Evolutionary conservation across 2,888 invertebrate genomes (phyloP), one percentile per base, ranked within the genome.

Genomic region (Rhingia rostrata): DNA sequence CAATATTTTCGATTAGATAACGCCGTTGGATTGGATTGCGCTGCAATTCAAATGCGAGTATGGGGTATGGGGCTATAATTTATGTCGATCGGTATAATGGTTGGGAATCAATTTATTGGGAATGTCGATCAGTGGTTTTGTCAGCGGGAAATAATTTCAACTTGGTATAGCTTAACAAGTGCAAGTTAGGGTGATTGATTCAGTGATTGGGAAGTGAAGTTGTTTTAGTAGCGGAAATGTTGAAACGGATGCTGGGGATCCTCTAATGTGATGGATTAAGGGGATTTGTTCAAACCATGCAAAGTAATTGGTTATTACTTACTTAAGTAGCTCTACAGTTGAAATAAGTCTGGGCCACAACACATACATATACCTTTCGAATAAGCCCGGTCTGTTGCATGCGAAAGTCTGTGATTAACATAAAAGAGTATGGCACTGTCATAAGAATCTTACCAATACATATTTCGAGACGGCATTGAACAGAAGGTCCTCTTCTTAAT

Each of bases 1-100:
- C 80, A 80, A 64, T 80, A 84, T 84, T 80, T 84, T 84, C 61
- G 84, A 80, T 84, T 84, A 84, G 84, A 84, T 84, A 84, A 84
- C 74, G 80, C 69, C 39, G 74, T 70, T 70, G 69, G 74, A 82
- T 82, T 77, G 77, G 70, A 80, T 80, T 74, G 83, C 61, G 37
- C 51, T 60, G 74, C 53, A 79, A 69, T 84, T 60, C 74, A 69
- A 79, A 79, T 74, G 64, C 51, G 49, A 9, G 49, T 41, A 32
- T 10, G 30, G 22, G 14, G 4, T 49, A 30, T 64, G 39, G 30
- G 32, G n/a, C 12, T 33, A 37, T 43, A 35, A 22, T 22, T 22
- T 73, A 43, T 63, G 53, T 10, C 35, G 70, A 58, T 63, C 63
- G 41, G 37, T 53, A n/a, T 54, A 79, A 72, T 79, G 64, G 58